Percentiles rank a stretch among this genome's conserved stretches.
These are phyloP conservation scores for Magallana gigas DNA, from an alignment of 1,140 invertebrate genomes.

Conservation along the genomic window DNA sequence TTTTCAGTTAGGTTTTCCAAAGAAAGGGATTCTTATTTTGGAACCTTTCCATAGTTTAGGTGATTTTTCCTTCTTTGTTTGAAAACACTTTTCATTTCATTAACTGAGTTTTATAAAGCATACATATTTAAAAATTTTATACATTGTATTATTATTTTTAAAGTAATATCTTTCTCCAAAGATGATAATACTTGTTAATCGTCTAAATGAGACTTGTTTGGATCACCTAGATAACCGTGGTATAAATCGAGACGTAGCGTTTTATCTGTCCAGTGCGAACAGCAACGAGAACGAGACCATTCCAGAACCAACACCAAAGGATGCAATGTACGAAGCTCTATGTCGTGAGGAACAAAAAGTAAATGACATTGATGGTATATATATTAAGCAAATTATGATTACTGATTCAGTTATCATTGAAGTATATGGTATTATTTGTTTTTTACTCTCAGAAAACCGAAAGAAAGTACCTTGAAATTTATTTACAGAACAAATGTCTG, in stretches of 20 bases:
- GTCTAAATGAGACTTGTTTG: too few relatives aligned
- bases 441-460: not conserved
- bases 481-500: too few relatives aligned
- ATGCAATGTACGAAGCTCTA: constrained; percentile 5
- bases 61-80: not conserved
- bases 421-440: not conserved
- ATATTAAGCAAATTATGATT: too few relatives aligned
- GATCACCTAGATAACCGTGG: not conserved
- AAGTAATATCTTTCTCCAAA: too few relatives aligned
- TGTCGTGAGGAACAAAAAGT: constrained; percentile 17
- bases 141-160: too few relatives aligned
- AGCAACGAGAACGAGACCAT: not conserved
- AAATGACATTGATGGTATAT: not conserved
- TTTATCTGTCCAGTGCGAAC: not conserved
- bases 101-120: too few relatives aligned
- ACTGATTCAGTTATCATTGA: not conserved
- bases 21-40: not conserved
- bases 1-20: not conserved
- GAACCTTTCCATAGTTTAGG: constrained; percentile 18
- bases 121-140: too few relatives aligned
- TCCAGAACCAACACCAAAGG: not conserved
- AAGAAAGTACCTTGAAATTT: not conserved
- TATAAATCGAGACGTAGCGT: not conserved
- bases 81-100: too few relatives aligned
- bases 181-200: too few relatives aligned